A percentile compares a stretch with the other conserved stretches of the same genome.
Conservation (phyloP, 2,797 vertebrate species). For the Sciurus vulgaris region DNA sequence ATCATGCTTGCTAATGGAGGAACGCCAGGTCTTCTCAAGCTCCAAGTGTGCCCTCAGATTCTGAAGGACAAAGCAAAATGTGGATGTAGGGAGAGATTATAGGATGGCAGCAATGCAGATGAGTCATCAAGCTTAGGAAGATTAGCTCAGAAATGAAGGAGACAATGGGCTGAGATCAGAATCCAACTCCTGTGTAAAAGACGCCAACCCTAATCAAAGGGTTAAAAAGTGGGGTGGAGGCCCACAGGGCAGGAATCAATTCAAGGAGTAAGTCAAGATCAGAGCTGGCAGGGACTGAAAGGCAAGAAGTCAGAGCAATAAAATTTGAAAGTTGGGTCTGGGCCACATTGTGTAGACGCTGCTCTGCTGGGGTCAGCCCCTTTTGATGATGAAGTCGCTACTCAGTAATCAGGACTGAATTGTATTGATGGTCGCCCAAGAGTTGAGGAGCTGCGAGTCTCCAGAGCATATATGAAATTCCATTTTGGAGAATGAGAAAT, state of each 20-base stretch:
- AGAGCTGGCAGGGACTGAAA: constrained; percentile 18
- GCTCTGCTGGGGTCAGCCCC: neutral
- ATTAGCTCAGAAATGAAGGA: neutral
- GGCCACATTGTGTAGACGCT: neutral
- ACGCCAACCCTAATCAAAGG: neutral
- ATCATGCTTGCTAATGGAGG: neutral
- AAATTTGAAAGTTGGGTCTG: neutral
- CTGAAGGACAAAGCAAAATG: constrained; percentile 28
- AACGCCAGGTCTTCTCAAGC: neutral
- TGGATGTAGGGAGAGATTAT: neutral
- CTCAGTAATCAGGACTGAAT: neutral
- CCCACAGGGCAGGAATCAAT: neutral
- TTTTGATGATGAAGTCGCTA: constrained; percentile 5
- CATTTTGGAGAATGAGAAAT: constrained; percentile 34
- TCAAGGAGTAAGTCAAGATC: constrained; percentile 49
- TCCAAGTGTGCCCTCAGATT: neutral
- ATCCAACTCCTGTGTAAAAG: constrained; percentile 15
- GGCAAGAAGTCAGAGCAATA: neutral
- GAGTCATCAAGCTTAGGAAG: constrained; percentile 35
- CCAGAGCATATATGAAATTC: neutral
- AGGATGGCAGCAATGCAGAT: neutral
- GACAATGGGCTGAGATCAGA: constrained; percentile 15
- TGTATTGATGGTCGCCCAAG: neutral
- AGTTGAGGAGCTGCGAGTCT: neutral
- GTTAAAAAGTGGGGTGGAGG: neutral